Percentiles rank a stretch among this genome's conserved stretches.
These are phyloP conservation scores for Chymomyza amoena DNA, from an alignment of 2,888 invertebrate species.

Conservation along the genomic window DNA sequence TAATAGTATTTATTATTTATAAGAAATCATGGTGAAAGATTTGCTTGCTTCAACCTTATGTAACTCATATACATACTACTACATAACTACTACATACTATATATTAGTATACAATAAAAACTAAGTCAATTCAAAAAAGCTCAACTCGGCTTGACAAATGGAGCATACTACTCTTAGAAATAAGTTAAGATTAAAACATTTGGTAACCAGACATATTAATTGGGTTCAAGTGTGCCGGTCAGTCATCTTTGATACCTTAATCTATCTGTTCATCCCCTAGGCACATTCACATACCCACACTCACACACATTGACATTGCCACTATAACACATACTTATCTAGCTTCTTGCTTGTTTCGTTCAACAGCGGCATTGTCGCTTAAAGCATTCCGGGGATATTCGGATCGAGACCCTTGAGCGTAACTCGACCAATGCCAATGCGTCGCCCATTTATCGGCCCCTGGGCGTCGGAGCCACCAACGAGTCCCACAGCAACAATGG, in stretches of 20 bases:
- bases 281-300: constrained; percentile 3
- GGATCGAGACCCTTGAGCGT: constrained; percentile 81
- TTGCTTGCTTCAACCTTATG: constrained; percentile 47
- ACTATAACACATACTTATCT: background rate
- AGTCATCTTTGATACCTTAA: background rate
- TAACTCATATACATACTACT: background rate
- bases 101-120: background rate
- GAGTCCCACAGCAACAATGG: constrained; percentile 50
- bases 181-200: constrained; percentile 9
- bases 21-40: constrained; percentile 62
- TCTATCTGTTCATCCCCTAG: background rate
- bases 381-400: constrained; percentile 88
- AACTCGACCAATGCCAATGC: constrained; percentile 47
- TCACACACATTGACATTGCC: background rate
- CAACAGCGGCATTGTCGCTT: constrained; percentile 87
- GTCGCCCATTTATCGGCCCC: constrained; percentile 75
- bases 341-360: constrained; percentile 16
- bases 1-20: constrained; percentile 34
- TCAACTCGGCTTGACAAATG: background rate
- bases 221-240: background rate
- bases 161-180: background rate
- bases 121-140: background rate
- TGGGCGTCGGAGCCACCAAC: constrained; percentile 69
- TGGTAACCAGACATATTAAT: background rate
- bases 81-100: background rate